Evolutionary conservation across 2,113 vertebrate genomes (phyloP), one percentile per base, ranked within the genome.

Genomic region (Festucalex cinctus): DNA sequence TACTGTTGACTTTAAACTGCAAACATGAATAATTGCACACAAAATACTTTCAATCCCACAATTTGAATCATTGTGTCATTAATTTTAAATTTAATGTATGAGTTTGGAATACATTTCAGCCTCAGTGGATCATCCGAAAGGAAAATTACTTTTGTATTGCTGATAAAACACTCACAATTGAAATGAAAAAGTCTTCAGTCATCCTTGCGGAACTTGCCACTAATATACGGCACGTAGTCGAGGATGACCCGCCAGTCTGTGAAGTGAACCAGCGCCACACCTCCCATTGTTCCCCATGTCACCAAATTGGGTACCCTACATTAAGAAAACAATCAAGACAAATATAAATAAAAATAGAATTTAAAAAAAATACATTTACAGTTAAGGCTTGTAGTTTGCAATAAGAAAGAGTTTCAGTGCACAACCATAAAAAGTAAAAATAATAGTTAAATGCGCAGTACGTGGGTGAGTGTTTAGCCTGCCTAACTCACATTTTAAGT

Each of bases 211-310:
- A 92, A 98, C 72, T 98, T 99, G 63, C 94, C 93, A 0, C 85
- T 85, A 32, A 98, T 70, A 84, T 96, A 99, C 1, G 96, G 96
- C 14, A 98, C 95, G 19, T 94, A 96, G 65, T 96, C 94, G n/a
- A 99, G 90, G 64, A 99, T 17, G 70, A 98, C 70, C 46, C 92
- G 88, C 97, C 96, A 99, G 81, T 98, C 96, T 1, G 96, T 96
- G 75, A 89, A 77, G 93, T 96, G 92, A 53, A 98, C 71, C 2
- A 98, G 24, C 0, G 90, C 93, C 43, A 95, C 77, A 0, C 90
- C 74, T 0, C 90, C 94, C 9, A 93, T 93, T 0, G 87, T 39
- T 4, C 94, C 94, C 95, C 96, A 98, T 0, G 85, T 83, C 1
- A 83, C 1, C 0, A 91, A 58, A 0, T 93, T 96, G 63, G 96